These are phyloP conservation scores for Dasyprocta punctata DNA, from an alignment of 2,113 vertebrate species.

Conservation along the genomic window DNA sequence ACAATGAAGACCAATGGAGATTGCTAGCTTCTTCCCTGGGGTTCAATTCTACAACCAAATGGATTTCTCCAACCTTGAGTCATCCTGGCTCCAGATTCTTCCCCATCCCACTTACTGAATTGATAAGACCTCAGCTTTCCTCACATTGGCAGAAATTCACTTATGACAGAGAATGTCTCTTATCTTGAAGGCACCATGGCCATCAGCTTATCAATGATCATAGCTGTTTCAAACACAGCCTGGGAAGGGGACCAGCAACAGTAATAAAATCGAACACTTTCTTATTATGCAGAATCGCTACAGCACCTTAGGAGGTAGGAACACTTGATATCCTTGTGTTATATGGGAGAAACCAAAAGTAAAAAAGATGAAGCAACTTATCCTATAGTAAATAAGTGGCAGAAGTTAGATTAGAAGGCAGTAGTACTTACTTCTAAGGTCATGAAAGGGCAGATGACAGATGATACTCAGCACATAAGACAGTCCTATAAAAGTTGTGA, in stretches of 20 bases:
- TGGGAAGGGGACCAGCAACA: not conserved
- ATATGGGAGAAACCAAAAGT: not conserved
- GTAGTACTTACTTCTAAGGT: not conserved
- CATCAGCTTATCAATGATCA: not conserved
- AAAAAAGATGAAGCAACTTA: not conserved
- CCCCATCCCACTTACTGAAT: not conserved
- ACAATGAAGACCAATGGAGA: not conserved
- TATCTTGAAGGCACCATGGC: not conserved
- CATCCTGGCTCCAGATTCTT: not conserved
- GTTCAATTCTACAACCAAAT: not conserved
- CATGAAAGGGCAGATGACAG: not conserved
- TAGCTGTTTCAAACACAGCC: not conserved
- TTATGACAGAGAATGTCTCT: not conserved
- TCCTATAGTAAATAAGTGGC: accelerated
- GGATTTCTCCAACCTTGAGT: not conserved
- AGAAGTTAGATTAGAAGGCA: not conserved
- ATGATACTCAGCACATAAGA: not conserved
- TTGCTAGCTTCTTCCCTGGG: not conserved
- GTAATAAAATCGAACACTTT: not conserved
- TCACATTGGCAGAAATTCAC: not conserved
- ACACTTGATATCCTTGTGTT: not conserved
- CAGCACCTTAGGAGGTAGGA: not conserved
- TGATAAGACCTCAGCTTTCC: not conserved
- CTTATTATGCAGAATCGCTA: not conserved
- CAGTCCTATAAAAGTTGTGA: not conserved